Base-by-base conservation (phyloP, 2,888 invertebrate genomes). In the Scotopteryx bipunctaria region DNA sequence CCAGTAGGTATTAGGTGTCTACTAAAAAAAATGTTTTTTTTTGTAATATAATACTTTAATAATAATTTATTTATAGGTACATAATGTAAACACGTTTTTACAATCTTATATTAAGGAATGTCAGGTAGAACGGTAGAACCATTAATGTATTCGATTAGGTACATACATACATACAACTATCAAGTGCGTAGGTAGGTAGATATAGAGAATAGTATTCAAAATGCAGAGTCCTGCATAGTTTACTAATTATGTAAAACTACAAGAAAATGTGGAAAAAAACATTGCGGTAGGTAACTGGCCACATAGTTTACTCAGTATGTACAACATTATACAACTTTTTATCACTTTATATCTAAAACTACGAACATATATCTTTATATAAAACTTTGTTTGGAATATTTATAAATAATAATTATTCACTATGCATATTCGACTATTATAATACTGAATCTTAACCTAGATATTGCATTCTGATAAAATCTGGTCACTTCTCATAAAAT, bases 381-480 rank as follows among this genome's bases (percentile, higher is more conserved):
- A 86, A 80, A 81, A 73, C 69, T 82, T 76, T 72, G 74, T 79
- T 74, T 81, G 76, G 76, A 80, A 82, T 83, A 83, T 83, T 83
- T 73, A 83, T 86, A 87, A 85, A 87, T 89, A 84, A 73, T 59
- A 42, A 42, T 73, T 81, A 83, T 78, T 67, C 62, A 69, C 81
- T 86, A 79, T 59, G 62, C 74, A 81, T 86, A 85, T 85, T 86
- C 80, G 81, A 85, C 83, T 85, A 86, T 80, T 71, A 78, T 88
- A 89, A 89, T 90, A 90, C 88, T 89, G 88, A 76, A 78, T 53
- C 86, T 87, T 89, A 89, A 72, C 62, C 86, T 89, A 88, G 76
- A 89, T 90, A 90, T 90, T 90, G 90, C 90, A 85, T 84, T 87
- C 78, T 86, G 83, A 89, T 90, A 89, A 86, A 88, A 87, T 89